phyloP scores from a whole-genome alignment of 2,797 vertebrate genomes.

The Phalloptychus januarius region DNA sequence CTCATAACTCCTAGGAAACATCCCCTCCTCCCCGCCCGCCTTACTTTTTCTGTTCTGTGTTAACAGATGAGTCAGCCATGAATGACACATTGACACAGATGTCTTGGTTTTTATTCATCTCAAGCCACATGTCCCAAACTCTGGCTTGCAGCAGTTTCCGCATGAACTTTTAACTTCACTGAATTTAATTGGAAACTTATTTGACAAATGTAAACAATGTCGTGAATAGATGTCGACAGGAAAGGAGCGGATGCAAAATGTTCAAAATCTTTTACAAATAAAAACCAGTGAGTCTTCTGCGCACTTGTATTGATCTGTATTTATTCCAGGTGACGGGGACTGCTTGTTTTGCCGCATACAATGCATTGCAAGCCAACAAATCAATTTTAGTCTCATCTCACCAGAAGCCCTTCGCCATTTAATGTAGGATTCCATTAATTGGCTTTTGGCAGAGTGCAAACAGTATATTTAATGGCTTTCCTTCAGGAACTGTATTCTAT shows the following conservation, averaged over 20 bases:
- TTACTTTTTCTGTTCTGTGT: slow-evolving; percentile 35
- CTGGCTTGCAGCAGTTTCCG: not conserved
- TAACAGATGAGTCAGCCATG: slow-evolving; percentile 50
- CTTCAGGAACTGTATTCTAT: not conserved
- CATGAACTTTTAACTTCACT: not conserved
- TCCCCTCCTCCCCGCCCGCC: not conserved
- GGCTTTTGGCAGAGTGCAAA: not conserved
- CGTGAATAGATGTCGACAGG: too few species aligned
- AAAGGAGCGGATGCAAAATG: not conserved
- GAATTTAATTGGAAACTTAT: not conserved
- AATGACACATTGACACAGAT: slow-evolving; percentile 40
- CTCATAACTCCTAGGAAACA: slow-evolving; percentile 65
- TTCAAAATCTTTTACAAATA: not conserved
- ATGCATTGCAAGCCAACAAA: not conserved
- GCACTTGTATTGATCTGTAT: not conserved
- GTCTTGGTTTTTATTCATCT: slow-evolving; percentile 34
- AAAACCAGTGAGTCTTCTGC: not conserved
- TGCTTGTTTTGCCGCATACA: too few species aligned
- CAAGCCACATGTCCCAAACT: slow-evolving; percentile 39
- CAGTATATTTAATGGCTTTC: not conserved
- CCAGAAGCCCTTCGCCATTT: not conserved
- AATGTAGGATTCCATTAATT: not conserved
- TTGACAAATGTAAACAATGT: not conserved
- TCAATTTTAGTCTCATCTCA: not conserved
- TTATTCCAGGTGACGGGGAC: too few species aligned